Base-by-base conservation (phyloP, 2,797 vertebrate species). In the Acomys russatus region DNA sequence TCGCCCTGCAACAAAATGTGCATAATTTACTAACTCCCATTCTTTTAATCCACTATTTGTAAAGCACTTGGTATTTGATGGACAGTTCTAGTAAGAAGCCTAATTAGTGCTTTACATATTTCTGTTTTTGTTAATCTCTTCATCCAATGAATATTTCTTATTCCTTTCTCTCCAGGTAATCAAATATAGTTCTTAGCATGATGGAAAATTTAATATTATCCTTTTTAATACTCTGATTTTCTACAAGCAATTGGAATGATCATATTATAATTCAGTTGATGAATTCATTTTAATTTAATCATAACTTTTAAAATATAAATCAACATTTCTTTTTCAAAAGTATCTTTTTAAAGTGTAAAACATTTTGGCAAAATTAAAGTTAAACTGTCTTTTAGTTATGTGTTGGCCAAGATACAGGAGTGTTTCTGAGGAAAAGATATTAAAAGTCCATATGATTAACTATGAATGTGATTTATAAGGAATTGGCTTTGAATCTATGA, bases 181-280 rank as follows among this genome's bases (percentile, higher is more conserved):
- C 64, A 88, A 78, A 88, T 90, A 44, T 80, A 64, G 94, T 92
- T 91, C 59, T 92, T 68, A 89, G 59, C 23, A 84, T 61, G 82
- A 73, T 86, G 74, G n/a, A 54, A 1, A 70, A 88, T 78, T 78
- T 86, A 56, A 20, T 94, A 54, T 83, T 90, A 70, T 94, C 80
- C 44, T 82, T 86, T 33, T 93, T 95, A 94, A 93, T 87, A 54
- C 22, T 70, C 2, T 89, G 38, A 82, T 93, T 90, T 97, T 20
- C 49, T 78, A 0, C 9, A 64, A 82, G 64, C n/a, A 93, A 6
- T 76, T 76, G 28, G 3, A 78, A 44, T 71, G 44, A 49, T 78
- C 3, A 64, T 88, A 30, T 77, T 83, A 44, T 85, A 59, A 85
- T 89, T 94, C 9, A 70, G 73, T 68, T 93, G 66, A 94, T 66